Evolutionary conservation across 2,888 invertebrate species (phyloP).

Genomic region (Pyrgus malvae): DNA sequence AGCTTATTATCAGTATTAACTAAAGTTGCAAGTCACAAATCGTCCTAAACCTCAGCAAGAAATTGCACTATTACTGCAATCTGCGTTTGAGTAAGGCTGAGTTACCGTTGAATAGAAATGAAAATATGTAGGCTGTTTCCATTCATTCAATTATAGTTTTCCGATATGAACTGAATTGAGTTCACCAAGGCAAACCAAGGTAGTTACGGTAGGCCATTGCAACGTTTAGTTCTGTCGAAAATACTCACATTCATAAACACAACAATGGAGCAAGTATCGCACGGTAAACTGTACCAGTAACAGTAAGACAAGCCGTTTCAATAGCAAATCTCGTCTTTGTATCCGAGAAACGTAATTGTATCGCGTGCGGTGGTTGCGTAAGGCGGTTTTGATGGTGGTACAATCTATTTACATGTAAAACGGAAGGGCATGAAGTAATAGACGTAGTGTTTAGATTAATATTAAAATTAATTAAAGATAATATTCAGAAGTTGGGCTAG

Average conservation of each 20-base stretch:
- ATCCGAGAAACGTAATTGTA: slow-evolving; percentile 27
- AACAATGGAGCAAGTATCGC: slow-evolving; percentile 30
- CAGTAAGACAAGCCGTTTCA: slow-evolving; percentile 29
- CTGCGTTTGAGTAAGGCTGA: too few relatives aligned
- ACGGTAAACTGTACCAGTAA: slow-evolving; percentile 25
- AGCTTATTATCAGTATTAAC: too few relatives aligned
- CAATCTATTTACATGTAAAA: neutral
- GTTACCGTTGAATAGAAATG: too few relatives aligned
- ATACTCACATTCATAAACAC: slow-evolving; percentile 12
- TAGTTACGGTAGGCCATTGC: slow-evolving; percentile 2
- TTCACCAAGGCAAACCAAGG: neutral
- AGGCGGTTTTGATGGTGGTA: slow-evolving; percentile 31
- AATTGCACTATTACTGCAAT: too few relatives aligned
- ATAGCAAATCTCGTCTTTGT: slow-evolving; percentile 31
- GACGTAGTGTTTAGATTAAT: too few relatives aligned
- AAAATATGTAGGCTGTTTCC: too few relatives aligned
- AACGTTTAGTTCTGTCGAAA: slow-evolving; percentile 19
- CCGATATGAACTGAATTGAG: too few relatives aligned
- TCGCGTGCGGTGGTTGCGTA: slow-evolving; percentile 43
- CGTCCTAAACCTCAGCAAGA: too few relatives aligned
- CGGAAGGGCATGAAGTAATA: neutral
- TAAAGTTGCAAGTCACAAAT: too few relatives aligned
- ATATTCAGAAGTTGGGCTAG: too few relatives aligned
- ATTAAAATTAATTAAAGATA: too few relatives aligned
- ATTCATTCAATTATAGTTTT: too few relatives aligned